phyloP scores from a whole-genome alignment of 64 coral and sea anemone genomes.

The Stichodactyla helianthus region DNA sequence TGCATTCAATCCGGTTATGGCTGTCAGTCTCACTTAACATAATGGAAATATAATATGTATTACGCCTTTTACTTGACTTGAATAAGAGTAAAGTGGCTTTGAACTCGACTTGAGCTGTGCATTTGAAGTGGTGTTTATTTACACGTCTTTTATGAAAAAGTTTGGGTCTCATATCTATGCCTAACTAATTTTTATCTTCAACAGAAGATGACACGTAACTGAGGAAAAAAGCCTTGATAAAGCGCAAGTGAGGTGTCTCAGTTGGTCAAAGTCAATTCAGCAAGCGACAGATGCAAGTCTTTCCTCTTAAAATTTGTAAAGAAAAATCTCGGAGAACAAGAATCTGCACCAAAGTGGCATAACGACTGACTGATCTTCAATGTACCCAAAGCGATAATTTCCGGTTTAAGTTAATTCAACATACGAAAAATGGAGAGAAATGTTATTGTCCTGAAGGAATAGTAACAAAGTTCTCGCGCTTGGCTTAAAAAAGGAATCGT shows the following conservation, averaged over 20 bases:
- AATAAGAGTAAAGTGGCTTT: background rate
- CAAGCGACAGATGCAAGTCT: too few relatives aligned
- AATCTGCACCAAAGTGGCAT: too few relatives aligned
- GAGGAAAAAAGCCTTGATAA: background rate
- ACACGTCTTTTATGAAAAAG: background rate
- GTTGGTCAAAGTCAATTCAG: too few relatives aligned
- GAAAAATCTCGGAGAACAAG: too few relatives aligned
- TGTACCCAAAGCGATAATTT: too few relatives aligned
- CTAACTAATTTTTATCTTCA: background rate
- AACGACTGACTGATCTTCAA: too few relatives aligned
- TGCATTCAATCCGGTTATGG: background rate
- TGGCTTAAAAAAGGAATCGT: too few relatives aligned
- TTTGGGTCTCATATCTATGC: background rate
- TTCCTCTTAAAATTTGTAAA: too few relatives aligned
- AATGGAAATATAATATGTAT: background rate
- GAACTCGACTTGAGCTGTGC: background rate
- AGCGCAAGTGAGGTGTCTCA: background rate
- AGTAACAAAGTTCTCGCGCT: too few relatives aligned
- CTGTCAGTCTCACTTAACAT: background rate
- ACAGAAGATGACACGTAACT: background rate
- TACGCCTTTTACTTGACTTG: background rate
- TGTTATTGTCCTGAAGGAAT: too few relatives aligned
- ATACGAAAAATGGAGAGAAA: too few relatives aligned
- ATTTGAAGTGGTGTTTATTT: background rate
- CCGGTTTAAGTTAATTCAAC: too few relatives aligned